Evolutionary conservation across 2,888 invertebrate species (phyloP).

Genomic region (Cephus spinipes): DNA sequence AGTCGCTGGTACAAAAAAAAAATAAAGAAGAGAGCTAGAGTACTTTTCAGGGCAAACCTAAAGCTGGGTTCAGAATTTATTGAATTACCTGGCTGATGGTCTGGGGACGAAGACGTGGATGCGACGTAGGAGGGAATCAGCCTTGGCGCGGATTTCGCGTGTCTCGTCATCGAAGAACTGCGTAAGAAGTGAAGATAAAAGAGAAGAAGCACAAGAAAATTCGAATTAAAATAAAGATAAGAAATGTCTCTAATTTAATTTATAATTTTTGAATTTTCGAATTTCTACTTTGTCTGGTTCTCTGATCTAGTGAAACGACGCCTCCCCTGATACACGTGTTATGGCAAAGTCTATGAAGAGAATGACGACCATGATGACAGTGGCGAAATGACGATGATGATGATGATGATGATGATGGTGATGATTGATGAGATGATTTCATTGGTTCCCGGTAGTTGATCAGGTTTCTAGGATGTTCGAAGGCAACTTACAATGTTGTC

Average conservation of each 20-base stretch:
- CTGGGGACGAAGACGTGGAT: constrained; percentile 83
- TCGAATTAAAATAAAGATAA: too few relatives aligned
- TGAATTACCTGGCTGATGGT: constrained; percentile 73
- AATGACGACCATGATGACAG: too few relatives aligned
- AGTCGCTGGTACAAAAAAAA: constrained; percentile 68
- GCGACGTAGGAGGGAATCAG: constrained; percentile 79
- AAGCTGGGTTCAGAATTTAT: too few relatives aligned
- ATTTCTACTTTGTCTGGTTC: too few relatives aligned
- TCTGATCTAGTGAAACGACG: too few relatives aligned
- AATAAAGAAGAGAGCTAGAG: not conserved
- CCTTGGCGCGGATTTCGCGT: constrained; percentile 82
- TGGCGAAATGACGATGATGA: too few relatives aligned
- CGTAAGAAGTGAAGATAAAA: constrained; percentile 36
- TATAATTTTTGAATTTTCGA: too few relatives aligned
- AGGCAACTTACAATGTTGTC: constrained; percentile 70
- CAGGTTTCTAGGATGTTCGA: too few relatives aligned
- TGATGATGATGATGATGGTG: not conserved
- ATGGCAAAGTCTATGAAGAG: too few relatives aligned
- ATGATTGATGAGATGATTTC: not conserved
- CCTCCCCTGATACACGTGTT: too few relatives aligned
- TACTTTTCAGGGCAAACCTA: not conserved
- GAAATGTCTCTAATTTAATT: too few relatives aligned
- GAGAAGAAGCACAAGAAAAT: too few relatives aligned
- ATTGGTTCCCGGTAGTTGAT: not conserved
- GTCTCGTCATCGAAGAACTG: constrained; percentile 89